Evolutionary conservation across 2,113 vertebrate species (phyloP).

Genomic region (Oxyura jamaicensis): DNA sequence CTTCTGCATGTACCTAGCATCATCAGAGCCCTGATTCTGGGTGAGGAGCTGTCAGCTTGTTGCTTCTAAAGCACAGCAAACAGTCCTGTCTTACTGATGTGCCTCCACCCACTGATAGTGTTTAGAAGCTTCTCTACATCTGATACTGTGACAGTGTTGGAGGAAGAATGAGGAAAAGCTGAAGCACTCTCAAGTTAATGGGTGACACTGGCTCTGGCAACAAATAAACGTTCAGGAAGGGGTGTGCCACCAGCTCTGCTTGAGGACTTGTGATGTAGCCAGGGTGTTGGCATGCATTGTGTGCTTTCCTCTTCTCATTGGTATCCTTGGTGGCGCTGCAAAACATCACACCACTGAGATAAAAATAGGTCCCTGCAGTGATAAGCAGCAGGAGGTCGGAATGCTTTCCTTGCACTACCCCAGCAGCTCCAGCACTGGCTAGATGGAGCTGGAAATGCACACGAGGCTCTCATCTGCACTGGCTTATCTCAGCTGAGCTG

Average conservation of each 20-base stretch:
- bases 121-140: not conserved
- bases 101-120: not conserved
- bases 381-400: not conserved
- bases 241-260: accelerated
- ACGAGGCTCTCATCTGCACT: not conserved
- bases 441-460: not conserved
- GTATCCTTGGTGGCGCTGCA: not conserved
- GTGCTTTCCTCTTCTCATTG: not conserved
- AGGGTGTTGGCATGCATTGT: not conserved
- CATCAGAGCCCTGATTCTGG: not conserved
- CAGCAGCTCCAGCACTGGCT: not conserved
- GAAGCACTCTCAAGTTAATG: not conserved
- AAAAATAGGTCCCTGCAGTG: not conserved
- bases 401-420: not conserved
- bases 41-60: not conserved
- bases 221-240: not conserved
- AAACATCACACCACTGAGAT: not conserved
- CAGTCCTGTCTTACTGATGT: not conserved
- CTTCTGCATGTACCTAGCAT: accelerated
- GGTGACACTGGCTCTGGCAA: not conserved
- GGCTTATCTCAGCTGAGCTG: not conserved
- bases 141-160: not conserved
- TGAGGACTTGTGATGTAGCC: not conserved
- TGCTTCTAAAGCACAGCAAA: not conserved
- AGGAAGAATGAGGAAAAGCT: not conserved